Percentiles rank a stretch among this genome's conserved stretches.
phyloP scores from a whole-genome alignment of 2,113 vertebrate species.

The Lepus americanus region DNA sequence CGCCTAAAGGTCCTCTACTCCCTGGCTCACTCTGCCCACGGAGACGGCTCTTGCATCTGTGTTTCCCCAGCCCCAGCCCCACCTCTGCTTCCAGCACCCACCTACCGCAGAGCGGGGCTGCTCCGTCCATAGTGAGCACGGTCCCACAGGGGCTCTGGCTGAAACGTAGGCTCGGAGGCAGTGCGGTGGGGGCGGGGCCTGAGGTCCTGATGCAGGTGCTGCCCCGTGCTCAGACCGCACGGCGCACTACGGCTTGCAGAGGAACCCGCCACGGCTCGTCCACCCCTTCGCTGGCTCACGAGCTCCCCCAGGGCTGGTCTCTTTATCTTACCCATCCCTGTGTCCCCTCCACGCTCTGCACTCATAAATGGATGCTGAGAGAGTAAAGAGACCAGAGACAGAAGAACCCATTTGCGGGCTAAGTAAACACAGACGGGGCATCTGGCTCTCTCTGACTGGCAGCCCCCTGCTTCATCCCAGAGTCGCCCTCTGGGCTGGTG shows the following conservation, averaged over 20 bases:
- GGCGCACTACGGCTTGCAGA: not conserved
- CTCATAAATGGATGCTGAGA: slow-evolving; percentile 22
- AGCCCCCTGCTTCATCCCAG: slow-evolving; percentile 12
- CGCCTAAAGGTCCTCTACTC: not conserved
- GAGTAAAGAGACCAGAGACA: slow-evolving; percentile 16
- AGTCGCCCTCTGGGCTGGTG: not conserved
- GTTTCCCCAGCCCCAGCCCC: not conserved
- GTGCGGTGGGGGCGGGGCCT: not conserved
- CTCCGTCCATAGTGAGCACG: not conserved
- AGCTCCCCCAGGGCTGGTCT: not conserved
- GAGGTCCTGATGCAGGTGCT: not conserved
- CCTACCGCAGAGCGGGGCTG: not conserved
- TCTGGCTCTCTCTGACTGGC: not conserved
- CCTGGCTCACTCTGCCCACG: not conserved
- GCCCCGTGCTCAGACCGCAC: not conserved
- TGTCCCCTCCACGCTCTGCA: not conserved
- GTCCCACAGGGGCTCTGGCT: not conserved
- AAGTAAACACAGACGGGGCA: slow-evolving; percentile 34
- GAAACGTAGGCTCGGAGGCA: not conserved
- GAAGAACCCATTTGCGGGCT: slow-evolving; percentile 46
- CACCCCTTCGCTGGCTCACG: not conserved
- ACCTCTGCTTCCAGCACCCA: not conserved
- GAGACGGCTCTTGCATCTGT: not conserved
- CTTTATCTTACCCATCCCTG: slow-evolving; percentile 38
- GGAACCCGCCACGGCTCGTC: rapidly evolving